These are phyloP conservation scores for Dendrophyllia cribrosa DNA, from an alignment of 64 coral and sea anemone genomes.

Conservation along the genomic window DNA sequence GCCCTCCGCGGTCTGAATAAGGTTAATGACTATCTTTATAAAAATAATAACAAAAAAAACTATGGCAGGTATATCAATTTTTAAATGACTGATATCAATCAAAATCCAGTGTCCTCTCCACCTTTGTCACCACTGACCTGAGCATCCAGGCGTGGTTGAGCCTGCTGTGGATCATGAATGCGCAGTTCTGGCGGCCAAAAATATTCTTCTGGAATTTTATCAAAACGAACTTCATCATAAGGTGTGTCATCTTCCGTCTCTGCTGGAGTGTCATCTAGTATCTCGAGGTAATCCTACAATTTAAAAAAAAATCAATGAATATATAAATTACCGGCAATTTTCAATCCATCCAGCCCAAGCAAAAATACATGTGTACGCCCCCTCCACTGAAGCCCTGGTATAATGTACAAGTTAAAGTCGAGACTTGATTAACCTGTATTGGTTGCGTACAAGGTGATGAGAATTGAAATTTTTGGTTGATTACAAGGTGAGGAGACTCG, in stretches of 20 bases:
- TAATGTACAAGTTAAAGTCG: no score
- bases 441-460: no score
- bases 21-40: no score
- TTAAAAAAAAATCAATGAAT: neutral
- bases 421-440: no score
- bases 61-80: no score
- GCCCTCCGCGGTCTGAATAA: no score
- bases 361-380: no score
- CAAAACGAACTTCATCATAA: conserved; percentile 4
- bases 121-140: neutral
- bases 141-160: neutral
- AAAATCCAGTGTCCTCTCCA: neutral
- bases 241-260: neutral
- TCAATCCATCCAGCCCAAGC: neutral
- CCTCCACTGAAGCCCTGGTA: no score
- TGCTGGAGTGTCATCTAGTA: neutral
- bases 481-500: no score
- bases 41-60: no score
- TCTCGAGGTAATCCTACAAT: conserved; percentile 26
- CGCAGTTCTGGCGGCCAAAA: neutral
- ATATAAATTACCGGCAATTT: neutral
- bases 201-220: conserved; percentile 10
- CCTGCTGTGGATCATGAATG: neutral
- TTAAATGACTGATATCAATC: neutral
- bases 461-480: no score